These are phyloP conservation scores for Heptranchias perlo DNA, from an alignment of 2,113 vertebrate species.

Conservation along the genomic window DNA sequence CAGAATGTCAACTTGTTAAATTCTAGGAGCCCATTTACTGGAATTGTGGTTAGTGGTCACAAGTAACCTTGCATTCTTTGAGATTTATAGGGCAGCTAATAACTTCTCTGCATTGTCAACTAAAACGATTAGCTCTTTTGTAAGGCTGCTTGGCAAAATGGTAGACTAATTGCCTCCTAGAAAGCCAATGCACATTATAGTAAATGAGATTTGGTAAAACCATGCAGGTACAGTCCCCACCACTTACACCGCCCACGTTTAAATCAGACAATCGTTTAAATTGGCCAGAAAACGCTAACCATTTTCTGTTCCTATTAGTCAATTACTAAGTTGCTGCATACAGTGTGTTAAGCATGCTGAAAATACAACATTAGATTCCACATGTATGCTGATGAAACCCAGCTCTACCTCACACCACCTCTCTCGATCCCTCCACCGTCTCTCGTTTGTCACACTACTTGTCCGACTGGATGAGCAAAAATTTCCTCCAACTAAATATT, in stretches of 20 bases:
- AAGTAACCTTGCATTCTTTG: neutral
- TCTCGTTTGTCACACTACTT: too few relatives aligned
- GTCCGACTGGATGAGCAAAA: too few relatives aligned
- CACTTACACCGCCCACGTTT: neutral
- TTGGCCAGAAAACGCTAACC: neutral
- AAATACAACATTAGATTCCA: too few relatives aligned
- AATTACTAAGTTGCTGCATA: neutral
- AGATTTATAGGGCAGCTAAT: neutral
- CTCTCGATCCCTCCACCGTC: too few relatives aligned
- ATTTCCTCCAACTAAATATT: too few relatives aligned
- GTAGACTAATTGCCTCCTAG: neutral
- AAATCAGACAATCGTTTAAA: neutral
- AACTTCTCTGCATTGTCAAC: too few relatives aligned
- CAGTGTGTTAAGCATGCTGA: neutral
- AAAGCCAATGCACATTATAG: neutral
- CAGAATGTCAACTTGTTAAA: neutral
- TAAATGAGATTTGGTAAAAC: neutral
- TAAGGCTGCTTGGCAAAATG: too few relatives aligned
- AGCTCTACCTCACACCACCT: too few relatives aligned
- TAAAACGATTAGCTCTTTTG: neutral
- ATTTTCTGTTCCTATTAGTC: neutral
- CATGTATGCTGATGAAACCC: too few relatives aligned
- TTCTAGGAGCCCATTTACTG: neutral
- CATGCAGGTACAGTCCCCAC: neutral
- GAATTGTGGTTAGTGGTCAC: neutral